A percentile compares a stretch with the other conserved stretches of the same genome.
phyloP scores from a whole-genome alignment of 2,888 invertebrate species.

The Argyresthia albistria region DNA sequence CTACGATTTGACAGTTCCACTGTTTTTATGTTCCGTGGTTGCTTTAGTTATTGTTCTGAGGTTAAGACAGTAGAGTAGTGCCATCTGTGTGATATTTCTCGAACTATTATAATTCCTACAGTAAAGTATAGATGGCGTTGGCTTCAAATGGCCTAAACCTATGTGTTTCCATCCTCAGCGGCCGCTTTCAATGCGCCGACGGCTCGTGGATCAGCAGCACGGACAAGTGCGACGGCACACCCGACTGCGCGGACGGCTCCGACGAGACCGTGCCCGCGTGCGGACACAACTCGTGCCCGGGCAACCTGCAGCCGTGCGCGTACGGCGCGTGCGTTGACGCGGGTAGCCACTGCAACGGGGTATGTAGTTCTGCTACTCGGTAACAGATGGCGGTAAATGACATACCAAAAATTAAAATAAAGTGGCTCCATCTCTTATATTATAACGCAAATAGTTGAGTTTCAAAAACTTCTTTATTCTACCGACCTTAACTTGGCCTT shows the following conservation, averaged over 20 bases:
- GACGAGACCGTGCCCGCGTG: constrained; percentile 47
- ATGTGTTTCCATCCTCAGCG: constrained; percentile 20
- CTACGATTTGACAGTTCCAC: no score
- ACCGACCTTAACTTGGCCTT: no score
- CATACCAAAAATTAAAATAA: no score
- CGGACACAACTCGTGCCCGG: constrained; percentile 50
- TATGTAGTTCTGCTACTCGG: constrained; percentile 15
- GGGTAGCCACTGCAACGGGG: constrained; percentile 60
- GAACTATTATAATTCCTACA: no score
- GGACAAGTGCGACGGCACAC: constrained; percentile 38
- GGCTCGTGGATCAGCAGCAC: constrained; percentile 30
- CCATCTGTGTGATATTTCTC: no score
- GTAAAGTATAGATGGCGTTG: no score
- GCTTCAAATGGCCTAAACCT: no score
- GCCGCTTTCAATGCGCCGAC: constrained; percentile 34
- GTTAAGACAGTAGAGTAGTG: no score
- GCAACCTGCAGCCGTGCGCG: constrained; percentile 70
- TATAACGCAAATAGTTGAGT: background rate
- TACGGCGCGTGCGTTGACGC: constrained; percentile 76
- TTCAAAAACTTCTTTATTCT: background rate
- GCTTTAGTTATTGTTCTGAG: no score
- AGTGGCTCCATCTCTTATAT: background rate
- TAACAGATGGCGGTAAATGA: background rate
- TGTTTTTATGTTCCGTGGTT: no score
- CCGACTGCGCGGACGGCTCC: constrained; percentile 42